Evolutionary conservation across 2,888 invertebrate species (phyloP).

Genomic region (Theretra japonica): DNA sequence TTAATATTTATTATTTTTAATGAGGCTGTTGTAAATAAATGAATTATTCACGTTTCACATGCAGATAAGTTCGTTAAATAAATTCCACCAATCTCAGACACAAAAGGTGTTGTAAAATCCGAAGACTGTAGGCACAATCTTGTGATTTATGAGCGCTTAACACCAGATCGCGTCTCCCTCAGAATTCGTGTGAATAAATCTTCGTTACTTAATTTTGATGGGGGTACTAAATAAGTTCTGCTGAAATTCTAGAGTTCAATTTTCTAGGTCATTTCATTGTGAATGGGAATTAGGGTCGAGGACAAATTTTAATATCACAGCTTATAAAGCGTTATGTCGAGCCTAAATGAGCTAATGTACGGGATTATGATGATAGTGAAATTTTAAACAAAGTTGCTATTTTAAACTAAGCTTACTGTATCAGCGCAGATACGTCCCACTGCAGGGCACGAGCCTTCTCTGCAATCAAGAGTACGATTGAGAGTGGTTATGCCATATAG

Average conservation of each 20-base stretch:
- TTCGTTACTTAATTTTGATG: conserved; percentile 51
- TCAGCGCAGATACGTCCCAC: too few species aligned
- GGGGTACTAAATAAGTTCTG: conserved; percentile 27
- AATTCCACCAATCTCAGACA: background rate
- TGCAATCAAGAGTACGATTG: too few species aligned
- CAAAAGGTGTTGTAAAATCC: conserved; percentile 13
- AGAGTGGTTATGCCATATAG: too few species aligned
- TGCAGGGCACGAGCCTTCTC: too few species aligned
- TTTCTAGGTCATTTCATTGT: conserved; percentile 3
- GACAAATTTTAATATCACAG: background rate
- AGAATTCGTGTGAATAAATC: conserved; percentile 53
- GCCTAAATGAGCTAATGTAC: background rate
- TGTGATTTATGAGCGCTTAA: conserved; percentile 61
- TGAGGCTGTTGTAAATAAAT: too few species aligned
- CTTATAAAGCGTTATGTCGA: background rate
- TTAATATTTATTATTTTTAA: too few species aligned
- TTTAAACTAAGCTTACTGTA: too few species aligned
- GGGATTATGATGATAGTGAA: background rate
- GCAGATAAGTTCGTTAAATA: background rate
- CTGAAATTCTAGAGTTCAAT: background rate
- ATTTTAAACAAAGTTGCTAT: background rate
- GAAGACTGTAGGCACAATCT: conserved; percentile 32
- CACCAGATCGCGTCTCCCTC: conserved; percentile 49
- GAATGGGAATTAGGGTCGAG: background rate
- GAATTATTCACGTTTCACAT: background rate